Base-by-base conservation (phyloP, 2,113 vertebrate genomes). In the Misgurnus anguillicaudatus region DNA sequence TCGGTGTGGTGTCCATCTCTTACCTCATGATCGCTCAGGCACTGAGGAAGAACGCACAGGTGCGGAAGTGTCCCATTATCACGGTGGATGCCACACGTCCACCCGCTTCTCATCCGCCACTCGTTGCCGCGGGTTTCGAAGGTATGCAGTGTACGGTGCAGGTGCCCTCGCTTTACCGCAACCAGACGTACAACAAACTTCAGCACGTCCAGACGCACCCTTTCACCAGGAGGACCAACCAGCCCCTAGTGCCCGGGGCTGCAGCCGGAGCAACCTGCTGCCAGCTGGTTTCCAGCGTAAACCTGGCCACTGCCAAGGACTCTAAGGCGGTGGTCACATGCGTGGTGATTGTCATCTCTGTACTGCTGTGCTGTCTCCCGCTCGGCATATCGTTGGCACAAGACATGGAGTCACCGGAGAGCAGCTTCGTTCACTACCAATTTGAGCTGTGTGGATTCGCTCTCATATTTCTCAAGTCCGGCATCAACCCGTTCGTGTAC, bases 401-500 rank as follows among this genome's bases (percentile, higher is more conserved):
- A 87, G 96, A 95, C 19, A 86, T 94, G 73, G 86, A 96, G 77
- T 94, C 94, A 0, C 88, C 90, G 4, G 89, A 90, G 0, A 91
- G 93, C 9, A 93, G 90, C 80, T 96, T 96, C 51, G 86, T 94
- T 57, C 95, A 97, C 68, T 95, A 96, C 90, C 98, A 98, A 89
- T 95, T 98, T 3, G 96, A 99, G 88, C 90, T 99, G 39, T 97
- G 96, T 14, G 95, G 97, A 11, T 96, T 99, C 80, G 95, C 97
- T 7, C 95, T 99, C 0, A 94, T 98, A 79, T 97, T 98, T 85
- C 93, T 98, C 82, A 98, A 99, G 79, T 99, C 96, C 0, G 96
- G 96, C 68, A 92, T 99, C 82, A 99, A 99, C 82, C 98, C 98
- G 5, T 99, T 99, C 53, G 95, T 99, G 61, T 99, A 99, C 73